A percentile compares a stretch with the other conserved stretches of the same genome.
Conservation (phyloP, 2,113 vertebrate genomes). For the Monarcha castaneiventris region DNA sequence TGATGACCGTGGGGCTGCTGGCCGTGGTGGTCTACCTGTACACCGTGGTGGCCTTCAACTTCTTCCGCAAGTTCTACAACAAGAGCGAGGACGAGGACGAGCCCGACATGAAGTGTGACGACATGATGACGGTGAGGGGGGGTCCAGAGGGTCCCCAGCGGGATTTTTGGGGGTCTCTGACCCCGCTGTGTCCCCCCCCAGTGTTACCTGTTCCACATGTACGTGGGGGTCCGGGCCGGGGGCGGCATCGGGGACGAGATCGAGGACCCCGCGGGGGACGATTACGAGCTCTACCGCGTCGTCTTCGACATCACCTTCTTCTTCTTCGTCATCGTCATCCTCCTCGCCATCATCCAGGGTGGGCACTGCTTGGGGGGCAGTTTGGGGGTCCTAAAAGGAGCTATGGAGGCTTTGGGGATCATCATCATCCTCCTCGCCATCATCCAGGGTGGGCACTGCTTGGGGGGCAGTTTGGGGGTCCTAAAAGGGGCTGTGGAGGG, state of each 20-base stretch:
- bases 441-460: too few species aligned
- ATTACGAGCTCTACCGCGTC: not conserved
- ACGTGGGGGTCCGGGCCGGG: not conserved
- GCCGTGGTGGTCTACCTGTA: not conserved
- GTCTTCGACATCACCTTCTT: not conserved
- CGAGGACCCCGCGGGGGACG: not conserved
- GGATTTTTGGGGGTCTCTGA: not conserved
- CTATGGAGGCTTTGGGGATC: too few species aligned
- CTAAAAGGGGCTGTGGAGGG: too few species aligned
- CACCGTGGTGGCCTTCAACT: not conserved
- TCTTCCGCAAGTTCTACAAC: not conserved
- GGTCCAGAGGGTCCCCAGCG: not conserved
- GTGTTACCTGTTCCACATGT: not conserved
- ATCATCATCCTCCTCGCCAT: too few species aligned
- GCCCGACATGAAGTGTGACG: not conserved
- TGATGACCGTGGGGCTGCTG: not conserved
- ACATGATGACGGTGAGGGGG: not conserved
- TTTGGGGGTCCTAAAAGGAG: too few species aligned
- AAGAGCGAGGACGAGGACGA: not conserved
- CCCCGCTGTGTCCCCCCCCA: fast-evolving
- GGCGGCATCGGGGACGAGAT: not conserved
- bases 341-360: not conserved
- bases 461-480: too few species aligned
- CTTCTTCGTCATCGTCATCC: not conserved
- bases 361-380: not conserved